Percentiles rank a stretch among this genome's conserved stretches.
These are phyloP conservation scores for Seira sanloemensis DNA, from an alignment of 2,888 invertebrate genomes.

Conservation along the genomic window DNA sequence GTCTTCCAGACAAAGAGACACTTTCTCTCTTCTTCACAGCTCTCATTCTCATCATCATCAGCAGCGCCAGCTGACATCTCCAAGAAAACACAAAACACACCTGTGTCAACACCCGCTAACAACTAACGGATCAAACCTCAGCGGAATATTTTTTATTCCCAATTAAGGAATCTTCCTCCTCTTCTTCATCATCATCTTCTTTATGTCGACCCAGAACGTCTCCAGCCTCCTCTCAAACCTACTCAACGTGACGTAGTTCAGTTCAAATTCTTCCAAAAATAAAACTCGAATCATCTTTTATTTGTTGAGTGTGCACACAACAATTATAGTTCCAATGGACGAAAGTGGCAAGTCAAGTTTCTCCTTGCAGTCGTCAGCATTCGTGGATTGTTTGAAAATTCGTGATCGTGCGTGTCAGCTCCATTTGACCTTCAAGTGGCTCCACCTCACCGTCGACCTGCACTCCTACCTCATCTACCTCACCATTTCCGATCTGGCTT, in stretches of 20 bases:
- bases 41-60: too few species aligned
- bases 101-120: too few species aligned
- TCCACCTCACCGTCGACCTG: slow-evolving; percentile 91
- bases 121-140: too few species aligned
- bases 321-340: slow-evolving; percentile 67
- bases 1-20: too few species aligned
- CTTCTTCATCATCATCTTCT: background rate
- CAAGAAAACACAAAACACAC: too few species aligned
- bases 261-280: background rate
- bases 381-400: slow-evolving; percentile 87
- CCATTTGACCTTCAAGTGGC: slow-evolving; percentile 96
- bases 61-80: too few species aligned
- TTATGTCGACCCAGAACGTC: background rate
- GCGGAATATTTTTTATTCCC: too few species aligned
- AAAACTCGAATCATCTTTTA: background rate
- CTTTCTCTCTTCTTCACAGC: too few species aligned
- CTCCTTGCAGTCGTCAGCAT: slow-evolving; percentile 62
- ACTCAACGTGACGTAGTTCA: slow-evolving; percentile 23
- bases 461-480: slow-evolving; percentile 87
- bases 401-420: slow-evolving; percentile 88
- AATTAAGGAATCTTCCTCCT: background rate
- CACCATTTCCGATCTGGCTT: slow-evolving; percentile 62
- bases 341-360: slow-evolving; percentile 46
- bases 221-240: background rate
- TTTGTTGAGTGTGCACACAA: background rate